Percentiles rank a stretch among this genome's conserved stretches.
Evolutionary conservation across 2,888 invertebrate genomes (phyloP).

Genomic region (Sycophila texana): DNA sequence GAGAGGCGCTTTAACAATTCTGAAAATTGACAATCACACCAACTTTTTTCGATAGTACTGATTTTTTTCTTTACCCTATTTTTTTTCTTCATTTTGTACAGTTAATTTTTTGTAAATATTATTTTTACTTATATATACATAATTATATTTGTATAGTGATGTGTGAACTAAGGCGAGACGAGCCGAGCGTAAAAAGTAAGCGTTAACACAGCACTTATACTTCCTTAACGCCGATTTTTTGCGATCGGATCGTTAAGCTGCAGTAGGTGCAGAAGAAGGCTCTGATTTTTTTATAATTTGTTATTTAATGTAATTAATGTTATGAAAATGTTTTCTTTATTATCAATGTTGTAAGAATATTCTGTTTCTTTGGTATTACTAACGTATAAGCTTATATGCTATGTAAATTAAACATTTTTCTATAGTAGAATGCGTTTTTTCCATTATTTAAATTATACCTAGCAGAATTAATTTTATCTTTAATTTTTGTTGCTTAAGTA

Average conservation of each 20-base stretch:
- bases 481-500: background rate
- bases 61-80: slow-evolving; percentile 62
- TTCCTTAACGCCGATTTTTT: slow-evolving; percentile 24
- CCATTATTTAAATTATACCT: slow-evolving; percentile 44
- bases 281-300: slow-evolving; percentile 74
- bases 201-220: background rate
- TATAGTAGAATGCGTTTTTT: slow-evolving; percentile 62
- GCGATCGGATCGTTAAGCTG: slow-evolving; percentile 29
- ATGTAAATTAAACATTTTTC: slow-evolving; percentile 74
- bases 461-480: slow-evolving; percentile 17
- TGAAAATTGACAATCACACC: slow-evolving; percentile 68
- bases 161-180: slow-evolving; percentile 60
- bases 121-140: slow-evolving; percentile 63
- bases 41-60: slow-evolving; percentile 69
- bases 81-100: slow-evolving; percentile 60
- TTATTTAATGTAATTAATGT: slow-evolving; percentile 74
- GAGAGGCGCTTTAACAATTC: slow-evolving; percentile 54
- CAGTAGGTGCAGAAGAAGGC: slow-evolving; percentile 61
- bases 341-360: slow-evolving; percentile 71
- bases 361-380: slow-evolving; percentile 73
- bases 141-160: slow-evolving; percentile 49
- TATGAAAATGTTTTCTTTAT: slow-evolving; percentile 72
- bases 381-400: slow-evolving; percentile 70
- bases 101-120: slow-evolving; percentile 69
- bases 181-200: slow-evolving; percentile 55